These are phyloP conservation scores for Aethes cnicana DNA, from an alignment of 2,888 invertebrate species.

Conservation along the genomic window DNA sequence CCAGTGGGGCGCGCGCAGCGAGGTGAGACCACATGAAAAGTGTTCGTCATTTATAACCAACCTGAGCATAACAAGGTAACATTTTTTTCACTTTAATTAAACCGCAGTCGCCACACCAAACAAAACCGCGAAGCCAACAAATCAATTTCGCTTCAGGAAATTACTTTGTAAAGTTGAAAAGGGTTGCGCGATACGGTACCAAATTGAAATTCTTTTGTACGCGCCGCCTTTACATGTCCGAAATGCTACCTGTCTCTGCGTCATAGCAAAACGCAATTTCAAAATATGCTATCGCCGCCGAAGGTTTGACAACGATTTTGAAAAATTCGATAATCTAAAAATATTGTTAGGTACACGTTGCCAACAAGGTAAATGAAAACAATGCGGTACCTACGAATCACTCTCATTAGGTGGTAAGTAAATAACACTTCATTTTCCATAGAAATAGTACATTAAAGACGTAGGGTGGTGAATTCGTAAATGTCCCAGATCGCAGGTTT, in stretches of 20 bases:
- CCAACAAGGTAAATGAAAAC: too few relatives aligned
- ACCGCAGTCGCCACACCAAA: conserved; percentile 65
- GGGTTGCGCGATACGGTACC: conserved; percentile 72
- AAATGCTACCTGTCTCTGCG: conserved; percentile 70
- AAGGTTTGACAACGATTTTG: neutral
- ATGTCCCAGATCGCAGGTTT: too few relatives aligned
- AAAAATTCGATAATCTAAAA: neutral
- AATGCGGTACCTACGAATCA: too few relatives aligned
- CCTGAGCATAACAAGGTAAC: conserved; percentile 31
- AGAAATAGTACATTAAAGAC: too few relatives aligned
- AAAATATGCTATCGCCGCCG: conserved; percentile 42
- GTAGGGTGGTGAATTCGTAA: too few relatives aligned
- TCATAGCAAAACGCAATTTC: conserved; percentile 59
- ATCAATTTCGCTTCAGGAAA: conserved; percentile 79
- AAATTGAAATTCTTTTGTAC: conserved; percentile 81
- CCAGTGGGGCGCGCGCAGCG: neutral
- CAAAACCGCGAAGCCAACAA: conserved; percentile 73
- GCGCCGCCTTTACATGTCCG: conserved; percentile 70
- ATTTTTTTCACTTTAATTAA: conserved; percentile 67
- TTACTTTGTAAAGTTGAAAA: conserved; percentile 78
- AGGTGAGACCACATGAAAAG: conserved; percentile 30
- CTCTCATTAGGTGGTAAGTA: too few relatives aligned
- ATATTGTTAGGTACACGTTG: neutral
- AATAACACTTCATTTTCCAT: too few relatives aligned
- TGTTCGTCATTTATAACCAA: conserved; percentile 25